Base-by-base conservation (phyloP, 2,113 vertebrate genomes). In the Bos javanicus region DNA sequence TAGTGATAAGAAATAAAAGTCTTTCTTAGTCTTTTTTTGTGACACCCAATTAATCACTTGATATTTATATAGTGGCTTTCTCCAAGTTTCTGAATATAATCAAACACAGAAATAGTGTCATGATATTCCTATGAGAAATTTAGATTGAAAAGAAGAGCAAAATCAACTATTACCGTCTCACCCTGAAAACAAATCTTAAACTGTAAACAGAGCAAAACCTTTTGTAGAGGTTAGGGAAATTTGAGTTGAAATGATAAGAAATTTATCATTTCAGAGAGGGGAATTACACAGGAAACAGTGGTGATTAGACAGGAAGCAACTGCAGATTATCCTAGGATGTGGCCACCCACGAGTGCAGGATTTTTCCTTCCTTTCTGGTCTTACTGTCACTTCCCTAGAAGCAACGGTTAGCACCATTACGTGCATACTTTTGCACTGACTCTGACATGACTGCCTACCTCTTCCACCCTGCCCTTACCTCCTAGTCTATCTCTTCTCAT, bases 211-310 rank as follows among this genome's bases (percentile, higher is more conserved):
- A 94, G 46, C 25, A 64, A 92, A 90, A 87, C 57, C 26, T 48
- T 57, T 57, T 46, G 60, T 39, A 52, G 60, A 57, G 16, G 4
- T 78, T 90, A 67, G 39, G 13, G 56, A 94, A 86, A 78, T 92
- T 84, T 57, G 85, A 95, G 62, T 56, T 56, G 12, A n/a, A 80
- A 76, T 48, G 57, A 56, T 83, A 86, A 92, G 76, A 71, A 23
- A 93, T 90, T 76, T 89, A 48, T 54, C 59, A 52, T 11, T 14
- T n/a, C 15, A 67, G 36, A 11, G 30, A 87, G 14, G 57, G 87
- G 94, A 95, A 52, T 91, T 71, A 21, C 83, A 80, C 50, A 95
- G 97, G 95, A 97, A 93, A 54, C 28, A 64, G 46, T 7, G 16
- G 92, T 0, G 2, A 62, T 39, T 43, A 39, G 81, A 95, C 60